A percentile compares a stretch with the other conserved stretches of the same genome.
Evolutionary conservation across 1,140 invertebrate species (phyloP).

Genomic region (Neodiprion fabricii): DNA sequence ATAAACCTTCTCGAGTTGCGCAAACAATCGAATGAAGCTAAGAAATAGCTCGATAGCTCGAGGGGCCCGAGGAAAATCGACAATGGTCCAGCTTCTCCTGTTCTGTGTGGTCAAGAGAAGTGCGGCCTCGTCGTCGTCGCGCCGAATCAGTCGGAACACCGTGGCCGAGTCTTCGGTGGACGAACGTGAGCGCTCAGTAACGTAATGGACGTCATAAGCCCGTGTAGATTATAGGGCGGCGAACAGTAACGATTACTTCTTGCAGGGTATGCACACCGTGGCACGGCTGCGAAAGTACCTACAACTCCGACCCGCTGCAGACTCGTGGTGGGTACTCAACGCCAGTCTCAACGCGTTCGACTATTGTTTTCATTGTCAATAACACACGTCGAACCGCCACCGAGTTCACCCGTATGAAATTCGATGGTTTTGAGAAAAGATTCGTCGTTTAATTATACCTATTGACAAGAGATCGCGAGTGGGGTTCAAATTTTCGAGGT

Average conservation of each 20-base stretch:
- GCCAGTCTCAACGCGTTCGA: not conserved
- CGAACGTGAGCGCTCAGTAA: constrained; percentile 49
- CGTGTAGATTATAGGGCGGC: constrained; percentile 64
- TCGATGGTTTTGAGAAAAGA: no score
- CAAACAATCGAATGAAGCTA: not conserved
- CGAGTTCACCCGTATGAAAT: no score
- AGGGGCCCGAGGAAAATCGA: not conserved
- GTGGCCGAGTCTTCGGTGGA: constrained; percentile 47
- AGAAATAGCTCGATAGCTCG: not conserved
- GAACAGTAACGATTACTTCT: constrained; percentile 63
- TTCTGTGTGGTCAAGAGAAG: constrained; percentile 26
- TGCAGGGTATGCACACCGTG: constrained; percentile 53
- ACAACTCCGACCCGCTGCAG: not conserved
- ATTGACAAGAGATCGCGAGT: no score
- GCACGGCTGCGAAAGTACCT: constrained; percentile 27
- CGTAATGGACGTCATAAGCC: constrained; percentile 63
- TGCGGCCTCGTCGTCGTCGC: not conserved
- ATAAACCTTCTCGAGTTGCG: not conserved
- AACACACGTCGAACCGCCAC: no score
- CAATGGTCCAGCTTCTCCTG: constrained; percentile 12
- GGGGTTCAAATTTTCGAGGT: no score
- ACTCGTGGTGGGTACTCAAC: not conserved
- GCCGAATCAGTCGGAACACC: constrained; percentile 26
- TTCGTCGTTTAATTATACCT: no score
- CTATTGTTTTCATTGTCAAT: not conserved